These are phyloP conservation scores for Clarias pachynema DNA, from an alignment of 2,797 vertebrate genomes.

Conservation along the genomic window DNA sequence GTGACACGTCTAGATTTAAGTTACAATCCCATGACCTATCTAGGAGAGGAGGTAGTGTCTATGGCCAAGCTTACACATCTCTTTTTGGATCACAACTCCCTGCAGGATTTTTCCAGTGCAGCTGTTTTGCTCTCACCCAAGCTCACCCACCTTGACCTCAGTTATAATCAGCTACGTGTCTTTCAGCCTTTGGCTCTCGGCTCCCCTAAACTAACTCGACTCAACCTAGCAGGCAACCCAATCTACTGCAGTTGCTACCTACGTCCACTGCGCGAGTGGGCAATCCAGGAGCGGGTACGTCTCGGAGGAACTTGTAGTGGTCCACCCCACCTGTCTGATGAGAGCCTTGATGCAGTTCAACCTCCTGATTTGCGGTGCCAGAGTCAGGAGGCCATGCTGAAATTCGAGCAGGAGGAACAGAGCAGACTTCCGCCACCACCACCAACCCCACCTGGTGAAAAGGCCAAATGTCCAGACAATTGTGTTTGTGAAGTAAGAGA, in stretches of 20 bases:
- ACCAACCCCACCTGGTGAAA: constrained; percentile 51
- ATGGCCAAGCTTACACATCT: constrained; percentile 88
- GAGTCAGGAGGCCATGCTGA: constrained; percentile 70
- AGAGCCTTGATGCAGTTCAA: constrained; percentile 79
- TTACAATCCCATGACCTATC: constrained; percentile 90
- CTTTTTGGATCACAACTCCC: constrained; percentile 83
- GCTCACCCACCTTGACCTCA: constrained; percentile 84
- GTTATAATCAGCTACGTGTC: constrained; percentile 84
- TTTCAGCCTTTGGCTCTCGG: constrained; percentile 80
- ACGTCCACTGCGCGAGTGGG: constrained; percentile 84
- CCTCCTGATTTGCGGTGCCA: constrained; percentile 80
- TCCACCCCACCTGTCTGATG: constrained; percentile 78
- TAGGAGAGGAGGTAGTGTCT: constrained; percentile 82
- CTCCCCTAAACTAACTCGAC: constrained; percentile 70
- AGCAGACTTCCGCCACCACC: constrained; percentile 47
- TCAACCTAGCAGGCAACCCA: constrained; percentile 85
- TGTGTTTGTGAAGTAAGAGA: constrained; percentile 80
- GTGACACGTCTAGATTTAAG: constrained; percentile 84
- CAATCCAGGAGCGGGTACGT: constrained; percentile 72
- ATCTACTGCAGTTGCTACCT: constrained; percentile 89
- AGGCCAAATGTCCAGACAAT: constrained; percentile 77
- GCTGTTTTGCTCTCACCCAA: constrained; percentile 81
- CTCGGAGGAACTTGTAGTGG: constrained; percentile 77
- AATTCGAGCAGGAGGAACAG: constrained; percentile 72
- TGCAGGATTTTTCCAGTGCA: constrained; percentile 83